Evolutionary conservation across 1,140 invertebrate species (phyloP), one percentile per base, ranked within the genome.

Genomic region (Aphidius gifuensis): DNA sequence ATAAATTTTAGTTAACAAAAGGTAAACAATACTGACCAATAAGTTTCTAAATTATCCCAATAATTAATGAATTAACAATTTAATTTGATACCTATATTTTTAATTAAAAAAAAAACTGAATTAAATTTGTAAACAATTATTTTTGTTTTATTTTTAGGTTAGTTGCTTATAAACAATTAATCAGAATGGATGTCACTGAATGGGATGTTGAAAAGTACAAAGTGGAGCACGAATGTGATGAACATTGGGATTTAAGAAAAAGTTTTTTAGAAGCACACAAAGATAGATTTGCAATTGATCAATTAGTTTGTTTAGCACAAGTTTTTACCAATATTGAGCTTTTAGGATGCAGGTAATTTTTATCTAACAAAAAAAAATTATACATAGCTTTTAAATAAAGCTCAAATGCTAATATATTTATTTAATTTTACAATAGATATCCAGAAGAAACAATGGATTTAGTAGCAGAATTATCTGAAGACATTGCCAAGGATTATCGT

Each of bases 321-420:
- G 90, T 91, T 9, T 93, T 93, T 72, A 84, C 86, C 0, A 95
- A 94, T 75, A 83, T 93, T 46, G 92, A 93, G 75, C 85, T 93
- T 58, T 81, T 94, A 69, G 92, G 92, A 48, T 93, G 92, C 82
- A 87, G 85, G 89, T 92, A 82, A 76, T 68, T 69, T 59, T 54
- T 5, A 38, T n/a, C 1, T 2, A 44, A 11, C 5, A 44, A 8
- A 11, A 44, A 44, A 44, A 32, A 55, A 58, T 39, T 46, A 48
- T 51, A 46, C 16, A 39, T 38, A 58, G 32, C 40, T n/a, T 23
- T 43, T 57, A 21, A 7, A 6, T 43, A 9, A 11, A 32, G 62
- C n/a, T 49, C 5, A 46, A 53, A 39, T 4, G 62, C 50, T 58
- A 9, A 6, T 61, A 21, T 7, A 23, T 21, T 11, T 23, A 7